These are phyloP conservation scores for Cyanocitta stelleri DNA, from an alignment of 2,113 vertebrate species.

Conservation along the genomic window DNA sequence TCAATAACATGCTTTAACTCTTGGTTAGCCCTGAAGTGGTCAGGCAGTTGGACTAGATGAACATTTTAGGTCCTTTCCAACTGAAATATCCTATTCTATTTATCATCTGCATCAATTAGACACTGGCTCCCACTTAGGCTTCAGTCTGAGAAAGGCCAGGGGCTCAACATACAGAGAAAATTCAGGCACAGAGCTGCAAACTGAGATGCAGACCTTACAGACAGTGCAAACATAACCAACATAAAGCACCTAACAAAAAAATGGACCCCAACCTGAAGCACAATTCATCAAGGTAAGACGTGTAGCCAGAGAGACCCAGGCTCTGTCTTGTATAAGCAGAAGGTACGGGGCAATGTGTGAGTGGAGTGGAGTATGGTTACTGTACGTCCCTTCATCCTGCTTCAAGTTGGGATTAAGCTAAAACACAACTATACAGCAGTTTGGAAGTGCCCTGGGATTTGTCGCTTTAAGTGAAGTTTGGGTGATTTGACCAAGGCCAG, in stretches of 20 bases:
- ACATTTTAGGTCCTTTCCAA: background rate
- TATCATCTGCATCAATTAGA: background rate
- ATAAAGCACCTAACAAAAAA: background rate
- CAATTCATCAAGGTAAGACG: background rate
- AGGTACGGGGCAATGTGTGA: fast-evolving
- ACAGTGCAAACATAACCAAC: background rate
- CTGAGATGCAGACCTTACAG: background rate
- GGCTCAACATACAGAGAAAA: background rate
- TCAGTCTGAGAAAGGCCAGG: background rate
- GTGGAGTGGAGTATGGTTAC: background rate
- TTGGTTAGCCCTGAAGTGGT: background rate
- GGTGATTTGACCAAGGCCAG: background rate
- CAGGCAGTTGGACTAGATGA: background rate
- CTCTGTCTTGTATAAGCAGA: background rate
- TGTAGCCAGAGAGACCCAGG: background rate
- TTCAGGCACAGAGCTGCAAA: background rate
- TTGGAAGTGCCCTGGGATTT: background rate
- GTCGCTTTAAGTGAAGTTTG: background rate
- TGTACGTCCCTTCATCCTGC: background rate
- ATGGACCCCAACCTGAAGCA: background rate
- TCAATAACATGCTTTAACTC: background rate
- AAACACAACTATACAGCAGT: background rate
- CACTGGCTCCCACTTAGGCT: background rate
- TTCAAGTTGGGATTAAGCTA: background rate
- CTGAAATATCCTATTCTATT: background rate